phyloP scores from a whole-genome alignment of 2,113 vertebrate genomes.

The Collichthys lucidus region DNA sequence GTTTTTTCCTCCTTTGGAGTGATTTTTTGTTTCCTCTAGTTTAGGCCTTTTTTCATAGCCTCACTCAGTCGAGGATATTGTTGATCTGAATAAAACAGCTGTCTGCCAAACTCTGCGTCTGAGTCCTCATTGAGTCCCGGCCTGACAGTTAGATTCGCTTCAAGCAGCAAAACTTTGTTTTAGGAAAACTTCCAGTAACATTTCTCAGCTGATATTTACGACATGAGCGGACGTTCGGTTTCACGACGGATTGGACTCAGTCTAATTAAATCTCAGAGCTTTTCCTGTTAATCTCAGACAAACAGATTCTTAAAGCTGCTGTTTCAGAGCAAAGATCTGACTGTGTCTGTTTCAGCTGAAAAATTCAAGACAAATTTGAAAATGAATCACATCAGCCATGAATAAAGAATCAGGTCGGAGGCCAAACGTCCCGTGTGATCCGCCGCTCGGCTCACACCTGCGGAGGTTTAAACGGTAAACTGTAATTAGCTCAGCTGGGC shows the following conservation, averaged over 20 bases:
- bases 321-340: not conserved
- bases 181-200: no score
- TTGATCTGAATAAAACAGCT: no score
- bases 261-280: not conserved
- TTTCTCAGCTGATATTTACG: no score
- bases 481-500: constrained; percentile 50
- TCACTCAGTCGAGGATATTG: no score
- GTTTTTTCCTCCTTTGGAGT: no score
- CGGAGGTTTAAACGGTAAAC: constrained; percentile 22
- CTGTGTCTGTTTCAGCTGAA: not conserved
- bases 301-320: not conserved
- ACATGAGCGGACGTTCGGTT: no score
- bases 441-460: constrained; percentile 6
- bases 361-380: constrained; percentile 38
- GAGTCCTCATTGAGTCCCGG: no score
- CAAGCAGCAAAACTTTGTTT: no score
- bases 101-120: no score
- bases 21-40: no score
- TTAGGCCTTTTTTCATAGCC: no score
- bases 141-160: no score
- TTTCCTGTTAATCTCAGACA: not conserved
- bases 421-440: not conserved
- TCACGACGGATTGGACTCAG: not conserved
- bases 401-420: constrained; percentile 20
- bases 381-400: constrained; percentile 10